Base-by-base conservation (phyloP, 2,888 invertebrate genomes). In the Limulus polyphemus region DNA sequence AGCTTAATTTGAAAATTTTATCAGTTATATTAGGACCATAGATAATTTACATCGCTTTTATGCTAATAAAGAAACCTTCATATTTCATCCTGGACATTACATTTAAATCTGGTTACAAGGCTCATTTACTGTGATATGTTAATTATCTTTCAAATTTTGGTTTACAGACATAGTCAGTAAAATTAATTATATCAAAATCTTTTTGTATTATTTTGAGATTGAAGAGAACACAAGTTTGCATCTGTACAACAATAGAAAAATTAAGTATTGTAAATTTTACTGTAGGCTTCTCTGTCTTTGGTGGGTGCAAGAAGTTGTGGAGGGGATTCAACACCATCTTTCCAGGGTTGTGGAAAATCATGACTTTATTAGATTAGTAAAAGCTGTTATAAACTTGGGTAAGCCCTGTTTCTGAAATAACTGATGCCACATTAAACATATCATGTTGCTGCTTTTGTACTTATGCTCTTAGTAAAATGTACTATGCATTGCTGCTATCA, bases 331-430 rank as follows among this genome's bases (percentile, higher is more conserved):
- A 16, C 55, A 57, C 10, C 61, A 65, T 58, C 58, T 65, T 14
- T 16, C 57, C n/a, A 62, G 64, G n/a, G 50, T 65, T 14, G 52
- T 65, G 51, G 17, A 58, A 49, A 60, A 49, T 46, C 32, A 17
- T 5, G 51, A 56, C 1, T 63, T 65, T 50, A 58, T 32, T 49
- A 57, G 49, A 46, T 57, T 70, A 10, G 65, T 72, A 72, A 62
- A 71, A 71, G 49, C 67, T 75, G 59, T 68, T 69, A 47, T 64
- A 57, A 64, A 59, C 61, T 47, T 59, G 47, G 59, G 64, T 61
- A 64, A 50, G 14, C 48, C 32, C 7, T 32, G 32, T 32, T 32
- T 32, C 1, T 1, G n/a, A n/a, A n/a, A n/a, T n/a, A n/a, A n/a
- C n/a, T n/a, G 32, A 32, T 32, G 32, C 32, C 7, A 1, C 3